phyloP scores from a whole-genome alignment of 2,888 invertebrate genomes.

The Chalcosyrphus nemorum region DNA sequence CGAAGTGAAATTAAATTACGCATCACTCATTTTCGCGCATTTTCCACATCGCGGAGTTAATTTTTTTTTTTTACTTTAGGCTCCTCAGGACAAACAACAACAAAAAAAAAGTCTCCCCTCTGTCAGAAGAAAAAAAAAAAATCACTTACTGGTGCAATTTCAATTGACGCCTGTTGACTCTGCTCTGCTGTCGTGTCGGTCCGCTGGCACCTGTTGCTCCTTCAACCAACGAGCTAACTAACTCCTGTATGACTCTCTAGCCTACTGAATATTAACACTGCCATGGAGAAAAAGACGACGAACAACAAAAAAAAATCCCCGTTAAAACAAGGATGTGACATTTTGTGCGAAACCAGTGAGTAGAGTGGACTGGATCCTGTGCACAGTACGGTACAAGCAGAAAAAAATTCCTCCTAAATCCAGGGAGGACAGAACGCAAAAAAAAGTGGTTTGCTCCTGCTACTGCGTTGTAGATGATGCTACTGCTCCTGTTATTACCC shows the following conservation, averaged over 20 bases:
- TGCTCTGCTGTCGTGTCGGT: slow-evolving; percentile 35
- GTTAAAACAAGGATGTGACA: slow-evolving; percentile 71
- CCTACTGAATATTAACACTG: slow-evolving; percentile 64
- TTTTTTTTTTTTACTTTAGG: slow-evolving; percentile 20
- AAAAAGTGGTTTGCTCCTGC: slow-evolving; percentile 57
- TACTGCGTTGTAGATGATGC: slow-evolving; percentile 24
- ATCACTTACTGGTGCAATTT: slow-evolving; percentile 58
- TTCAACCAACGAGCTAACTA: slow-evolving; percentile 49
- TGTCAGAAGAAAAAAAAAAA: slow-evolving; percentile 29
- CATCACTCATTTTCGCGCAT: slow-evolving; percentile 74
- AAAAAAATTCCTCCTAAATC: slow-evolving; percentile 42
- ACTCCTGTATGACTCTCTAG: slow-evolving; percentile 47
- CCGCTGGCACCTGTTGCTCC: slow-evolving; percentile 61
- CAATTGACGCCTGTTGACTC: slow-evolving; percentile 71
- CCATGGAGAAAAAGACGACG: slow-evolving; percentile 23
- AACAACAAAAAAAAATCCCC: slow-evolving; percentile 50
- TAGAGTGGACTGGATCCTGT: slow-evolving; percentile 30
- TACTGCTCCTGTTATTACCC: slow-evolving; percentile 52
- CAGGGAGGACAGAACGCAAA: slow-evolving; percentile 32
- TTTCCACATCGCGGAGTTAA: slow-evolving; percentile 73
- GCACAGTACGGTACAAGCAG: too few relatives aligned
- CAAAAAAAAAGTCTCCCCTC: too few relatives aligned
- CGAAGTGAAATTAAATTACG: slow-evolving; percentile 66
- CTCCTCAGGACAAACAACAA: too few relatives aligned
- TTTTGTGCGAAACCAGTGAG: slow-evolving; percentile 60